Evolutionary conservation across 2,888 invertebrate genomes (phyloP), one percentile per base, ranked within the genome.

Genomic region (Hemaris fuciformis): DNA sequence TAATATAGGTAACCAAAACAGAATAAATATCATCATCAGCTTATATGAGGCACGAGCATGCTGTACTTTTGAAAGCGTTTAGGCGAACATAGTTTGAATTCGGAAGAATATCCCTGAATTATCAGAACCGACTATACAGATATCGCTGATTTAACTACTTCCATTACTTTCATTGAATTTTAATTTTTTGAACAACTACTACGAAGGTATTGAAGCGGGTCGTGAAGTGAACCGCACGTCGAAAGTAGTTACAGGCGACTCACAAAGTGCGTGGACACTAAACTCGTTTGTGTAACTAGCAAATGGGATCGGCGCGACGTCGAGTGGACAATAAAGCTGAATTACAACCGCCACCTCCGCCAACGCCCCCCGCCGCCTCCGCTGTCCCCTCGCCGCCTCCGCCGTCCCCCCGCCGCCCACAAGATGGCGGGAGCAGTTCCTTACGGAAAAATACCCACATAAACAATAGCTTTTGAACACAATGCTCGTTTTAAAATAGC

Each of bases 281-380:
- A 63, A 67, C 62, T 65, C 62, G 66, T 64, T 67, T 67, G 64
- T 61, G 62, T 65, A 63, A 63, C 61, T 68, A 64, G 57, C 45
- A 63, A 63, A 63, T 62, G 57, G 57, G 64, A 63, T 67, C 59
- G 63, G 60, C 57, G 31, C 41, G 64, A 65, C 64, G 59, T 63
- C 58, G 63, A 64, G 62, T 63, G 66, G 64, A 64, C 64, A 53
- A 61, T 67, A 63, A 64, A 67, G 59, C 23, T 25, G 48, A 41
- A 41, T 59, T 41, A 60, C 41, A 15, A 27, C 10, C 23, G 25
- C 23, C 27, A 31, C 31, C 53, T 31, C 23, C 13, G 23, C 25
- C n/a, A n/a, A n/a, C n/a, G n/a, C n/a, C 0, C 1, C 6, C 25
- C 4, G 43, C 22, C 7, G 10, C 3, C 22, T 2, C 6, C 0